Evolutionary conservation across 2,888 invertebrate genomes (phyloP).

Genomic region (Hemaris fuciformis): DNA sequence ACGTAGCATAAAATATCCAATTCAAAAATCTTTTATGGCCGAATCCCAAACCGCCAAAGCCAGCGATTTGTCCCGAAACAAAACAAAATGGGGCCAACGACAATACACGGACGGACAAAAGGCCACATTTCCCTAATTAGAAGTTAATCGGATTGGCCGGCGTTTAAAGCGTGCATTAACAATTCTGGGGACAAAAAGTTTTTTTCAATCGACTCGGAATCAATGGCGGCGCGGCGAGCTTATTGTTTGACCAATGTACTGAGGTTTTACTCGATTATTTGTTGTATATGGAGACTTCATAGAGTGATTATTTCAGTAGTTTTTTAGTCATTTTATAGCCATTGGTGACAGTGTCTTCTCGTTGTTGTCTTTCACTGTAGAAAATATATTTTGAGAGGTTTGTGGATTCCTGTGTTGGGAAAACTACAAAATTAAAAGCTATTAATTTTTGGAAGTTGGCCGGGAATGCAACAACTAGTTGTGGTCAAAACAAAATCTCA

Average conservation of each 20-base stretch:
- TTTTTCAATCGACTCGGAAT: not conserved
- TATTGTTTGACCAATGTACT: not conserved
- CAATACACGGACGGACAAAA: not conserved
- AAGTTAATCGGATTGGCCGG: constrained; percentile 7
- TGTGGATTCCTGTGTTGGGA: too few relatives aligned
- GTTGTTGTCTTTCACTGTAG: too few relatives aligned
- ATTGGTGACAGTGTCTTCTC: too few relatives aligned
- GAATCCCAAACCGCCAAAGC: not conserved
- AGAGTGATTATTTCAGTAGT: too few relatives aligned
- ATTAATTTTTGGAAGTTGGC: too few relatives aligned
- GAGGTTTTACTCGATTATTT: too few relatives aligned
- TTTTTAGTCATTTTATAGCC: too few relatives aligned
- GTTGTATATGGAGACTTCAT: too few relatives aligned
- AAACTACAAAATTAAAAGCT: too few relatives aligned
- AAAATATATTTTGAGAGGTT: too few relatives aligned
- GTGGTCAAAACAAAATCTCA: too few relatives aligned
- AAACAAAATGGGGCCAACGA: not conserved
- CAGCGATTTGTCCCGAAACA: not conserved
- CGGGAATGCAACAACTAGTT: too few relatives aligned
- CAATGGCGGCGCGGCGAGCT: not conserved
- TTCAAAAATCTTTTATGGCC: not conserved
- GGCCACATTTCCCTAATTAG: constrained; percentile 4
- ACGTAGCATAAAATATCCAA: not conserved
- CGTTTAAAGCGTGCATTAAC: not conserved
- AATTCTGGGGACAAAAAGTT: not conserved